Evolutionary conservation across 1,140 invertebrate species (phyloP), one percentile per base, ranked within the genome.

Genomic region (Nasonia vitripennis): DNA sequence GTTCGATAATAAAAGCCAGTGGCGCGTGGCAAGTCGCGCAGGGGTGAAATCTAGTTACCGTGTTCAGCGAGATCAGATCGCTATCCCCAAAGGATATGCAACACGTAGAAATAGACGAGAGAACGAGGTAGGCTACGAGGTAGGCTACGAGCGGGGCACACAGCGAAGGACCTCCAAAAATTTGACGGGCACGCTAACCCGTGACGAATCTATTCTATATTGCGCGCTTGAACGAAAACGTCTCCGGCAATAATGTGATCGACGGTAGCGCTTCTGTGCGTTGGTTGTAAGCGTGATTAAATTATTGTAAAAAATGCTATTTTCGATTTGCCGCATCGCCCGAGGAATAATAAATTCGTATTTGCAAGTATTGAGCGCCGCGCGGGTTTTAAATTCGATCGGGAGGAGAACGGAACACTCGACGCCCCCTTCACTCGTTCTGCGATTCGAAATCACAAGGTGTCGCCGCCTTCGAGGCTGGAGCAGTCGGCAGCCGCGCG

Each of bases 331-430:
- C 4, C 5, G 5, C 34, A 0, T 37, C 34, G 34, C 34, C 34
- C 34, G 34, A 37, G 34, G 34, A 10, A 45, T 45, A 45, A 45
- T 45, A 7, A 45, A 45, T 9, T 45, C 41, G 41, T 37, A 45
- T 81, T 81, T 31, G 12, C 5, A 55, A 41, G 23, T 81, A 70
- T 45, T n/a, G 55, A 6, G 37, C 55, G 23, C 5, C 23, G 70
- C 23, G 70, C 81, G 20, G 73, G 2, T 27, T 51, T 11, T 14
- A 83, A 27, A 78, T 78, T 78, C 31, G 20, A 84, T 73, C 45
- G 37, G 9, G 45, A 10, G 9, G 45, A 10, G 11, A 71, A 45
- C 67, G 77, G 79, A 84, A 84, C 78, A 84, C 0, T 71, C 27
- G 37, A 9, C 37, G 37, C 20, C 48, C 78, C 62, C 9, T n/a